phyloP scores from a whole-genome alignment of 2,797 vertebrate genomes.

The Amazona ochrocephala region DNA sequence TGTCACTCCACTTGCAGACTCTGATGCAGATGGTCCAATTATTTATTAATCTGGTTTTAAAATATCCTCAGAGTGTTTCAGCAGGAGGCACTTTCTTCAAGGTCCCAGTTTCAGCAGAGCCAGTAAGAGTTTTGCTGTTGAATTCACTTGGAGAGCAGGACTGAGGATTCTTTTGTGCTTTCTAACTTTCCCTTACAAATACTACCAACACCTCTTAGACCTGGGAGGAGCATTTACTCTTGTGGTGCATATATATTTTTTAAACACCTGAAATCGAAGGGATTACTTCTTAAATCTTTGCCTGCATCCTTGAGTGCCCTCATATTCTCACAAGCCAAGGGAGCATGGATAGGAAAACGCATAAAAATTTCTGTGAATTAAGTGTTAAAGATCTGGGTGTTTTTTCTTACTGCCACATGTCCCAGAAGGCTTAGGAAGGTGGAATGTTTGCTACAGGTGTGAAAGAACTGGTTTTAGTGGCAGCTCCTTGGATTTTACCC shows the following conservation, averaged over 20 bases:
- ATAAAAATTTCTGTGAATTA: background rate
- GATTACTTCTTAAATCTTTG: constrained; percentile 6
- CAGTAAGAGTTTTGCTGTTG: constrained; percentile 4
- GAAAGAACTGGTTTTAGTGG: background rate
- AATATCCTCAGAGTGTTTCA: constrained; percentile 48
- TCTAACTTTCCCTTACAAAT: constrained; percentile 34
- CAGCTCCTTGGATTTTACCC: background rate
- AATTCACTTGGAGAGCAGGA: constrained; percentile 17
- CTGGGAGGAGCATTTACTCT: background rate
- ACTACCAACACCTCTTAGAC: background rate
- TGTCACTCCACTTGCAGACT: constrained; percentile 43
- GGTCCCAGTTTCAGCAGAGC: constrained; percentile 39
- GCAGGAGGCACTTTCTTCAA: constrained; percentile 42
- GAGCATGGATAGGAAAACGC: background rate
- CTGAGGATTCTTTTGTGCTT: background rate
- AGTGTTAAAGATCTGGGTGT: background rate
- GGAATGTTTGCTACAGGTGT: background rate
- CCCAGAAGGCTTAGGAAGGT: background rate
- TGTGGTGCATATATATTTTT: constrained; percentile 11
- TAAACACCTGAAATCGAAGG: background rate
- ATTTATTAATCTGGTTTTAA: constrained; percentile 69
- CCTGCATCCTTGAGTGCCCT: background rate
- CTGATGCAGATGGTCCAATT: constrained; percentile 61
- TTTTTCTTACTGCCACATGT: background rate
- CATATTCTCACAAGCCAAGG: background rate